A percentile compares a stretch with the other conserved stretches of the same genome.
These are phyloP conservation scores for Hiodon alosoides DNA, from an alignment of 2,113 vertebrate genomes.

Conservation along the genomic window DNA sequence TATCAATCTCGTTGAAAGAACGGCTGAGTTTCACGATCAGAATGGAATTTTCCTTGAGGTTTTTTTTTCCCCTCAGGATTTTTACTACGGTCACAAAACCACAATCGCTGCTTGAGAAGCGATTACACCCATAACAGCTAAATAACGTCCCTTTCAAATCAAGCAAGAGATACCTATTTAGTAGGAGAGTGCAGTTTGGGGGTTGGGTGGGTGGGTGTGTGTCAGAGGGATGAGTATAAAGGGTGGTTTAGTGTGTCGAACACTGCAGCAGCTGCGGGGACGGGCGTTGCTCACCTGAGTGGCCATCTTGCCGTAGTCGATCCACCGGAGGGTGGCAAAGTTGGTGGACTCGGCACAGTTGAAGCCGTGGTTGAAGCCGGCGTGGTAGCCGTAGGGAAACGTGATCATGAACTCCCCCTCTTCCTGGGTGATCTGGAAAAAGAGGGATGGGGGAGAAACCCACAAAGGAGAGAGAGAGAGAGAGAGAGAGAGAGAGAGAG, in stretches of 20 bases:
- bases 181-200: not conserved
- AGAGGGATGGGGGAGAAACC: not conserved
- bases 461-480: not conserved
- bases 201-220: not conserved
- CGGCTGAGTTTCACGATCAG: too few species aligned
- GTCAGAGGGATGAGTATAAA: not conserved
- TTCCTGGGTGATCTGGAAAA: slow-evolving; percentile 84
- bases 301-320: slow-evolving; percentile 95
- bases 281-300: slow-evolving; percentile 67
- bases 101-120: too few species aligned
- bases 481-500: not conserved
- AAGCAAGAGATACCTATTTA: too few species aligned
- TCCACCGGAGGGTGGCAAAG: slow-evolving; percentile 92
- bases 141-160: too few species aligned
- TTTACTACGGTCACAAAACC: too few species aligned
- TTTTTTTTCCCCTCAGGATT: too few species aligned
- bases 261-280: not conserved
- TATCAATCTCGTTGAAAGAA: too few species aligned
- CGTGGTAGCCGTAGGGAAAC: slow-evolving; percentile 93
- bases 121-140: too few species aligned
- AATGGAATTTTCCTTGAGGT: too few species aligned
- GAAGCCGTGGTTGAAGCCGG: slow-evolving; percentile 97
- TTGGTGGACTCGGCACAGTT: slow-evolving; percentile 98
- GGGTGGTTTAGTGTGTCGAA: not conserved
- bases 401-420: slow-evolving; percentile 97